Conservation (phyloP, 2,888 invertebrate genomes). For the Bimastos eiseni region DNA sequence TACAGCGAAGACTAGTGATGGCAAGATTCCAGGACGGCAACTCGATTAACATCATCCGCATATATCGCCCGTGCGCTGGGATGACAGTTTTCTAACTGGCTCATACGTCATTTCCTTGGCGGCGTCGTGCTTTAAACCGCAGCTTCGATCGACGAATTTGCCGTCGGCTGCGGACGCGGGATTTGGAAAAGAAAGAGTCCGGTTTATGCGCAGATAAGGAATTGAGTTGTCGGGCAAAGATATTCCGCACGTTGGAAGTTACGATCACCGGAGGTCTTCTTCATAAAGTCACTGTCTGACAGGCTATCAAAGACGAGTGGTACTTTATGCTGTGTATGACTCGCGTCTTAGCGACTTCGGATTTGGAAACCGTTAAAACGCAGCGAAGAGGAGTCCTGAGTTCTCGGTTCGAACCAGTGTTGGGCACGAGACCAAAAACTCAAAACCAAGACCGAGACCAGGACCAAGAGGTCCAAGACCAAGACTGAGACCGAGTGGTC, state of each 20-base stretch:
- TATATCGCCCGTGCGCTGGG: not conserved
- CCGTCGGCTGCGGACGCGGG: not conserved
- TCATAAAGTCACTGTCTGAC: not conserved
- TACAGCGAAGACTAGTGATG: not conserved
- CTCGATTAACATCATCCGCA: not conserved
- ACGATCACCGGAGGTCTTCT: conserved; percentile 13
- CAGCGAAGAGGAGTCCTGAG: not conserved
- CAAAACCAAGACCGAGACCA: no score
- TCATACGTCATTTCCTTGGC: not conserved
- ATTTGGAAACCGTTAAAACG: no score
- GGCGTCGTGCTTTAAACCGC: not conserved
- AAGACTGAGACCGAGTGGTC: no score
- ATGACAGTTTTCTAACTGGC: not conserved
- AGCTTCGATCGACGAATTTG: not conserved
- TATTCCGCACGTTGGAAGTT: not conserved
- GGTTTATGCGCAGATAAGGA: not conserved
- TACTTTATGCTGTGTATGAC: not conserved
- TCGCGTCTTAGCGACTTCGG: not conserved
- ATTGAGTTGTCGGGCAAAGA: not conserved
- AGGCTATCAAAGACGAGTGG: not conserved
- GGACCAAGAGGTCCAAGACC: no score
- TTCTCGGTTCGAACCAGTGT: not conserved
- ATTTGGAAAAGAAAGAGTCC: not conserved
- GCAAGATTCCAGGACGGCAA: conserved; percentile 4
- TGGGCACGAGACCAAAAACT: no score